phyloP scores from a whole-genome alignment of 2,113 vertebrate species.

The Echinops telfairi region DNA sequence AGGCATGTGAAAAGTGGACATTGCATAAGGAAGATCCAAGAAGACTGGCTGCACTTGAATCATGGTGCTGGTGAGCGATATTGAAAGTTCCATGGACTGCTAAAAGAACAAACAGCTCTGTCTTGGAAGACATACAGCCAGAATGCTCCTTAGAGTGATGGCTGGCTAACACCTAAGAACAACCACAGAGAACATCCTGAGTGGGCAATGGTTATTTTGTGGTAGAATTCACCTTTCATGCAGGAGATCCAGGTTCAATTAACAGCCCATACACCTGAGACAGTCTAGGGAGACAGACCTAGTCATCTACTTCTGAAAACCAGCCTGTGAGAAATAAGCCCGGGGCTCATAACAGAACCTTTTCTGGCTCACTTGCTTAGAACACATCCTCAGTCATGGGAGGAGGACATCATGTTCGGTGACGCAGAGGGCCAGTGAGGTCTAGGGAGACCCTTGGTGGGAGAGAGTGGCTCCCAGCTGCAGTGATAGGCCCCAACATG shows the following conservation, averaged over 20 bases:
- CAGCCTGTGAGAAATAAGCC: neutral
- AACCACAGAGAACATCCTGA: neutral
- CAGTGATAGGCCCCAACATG: neutral
- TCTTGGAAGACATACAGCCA: too few relatives aligned
- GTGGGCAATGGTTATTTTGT: neutral
- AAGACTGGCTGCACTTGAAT: too few relatives aligned
- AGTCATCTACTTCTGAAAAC: neutral
- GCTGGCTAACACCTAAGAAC: too few relatives aligned
- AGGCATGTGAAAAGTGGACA: too few relatives aligned
- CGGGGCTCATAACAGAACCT: neutral
- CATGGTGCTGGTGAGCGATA: too few relatives aligned
- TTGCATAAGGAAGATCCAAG: too few relatives aligned
- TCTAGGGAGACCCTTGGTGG: neutral
- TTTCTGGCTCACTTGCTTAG: neutral
- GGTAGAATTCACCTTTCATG: neutral
- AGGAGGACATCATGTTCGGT: neutral
- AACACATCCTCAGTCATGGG: neutral
- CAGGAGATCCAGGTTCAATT: neutral
- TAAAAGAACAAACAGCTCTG: too few relatives aligned
- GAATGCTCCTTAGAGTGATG: too few relatives aligned
- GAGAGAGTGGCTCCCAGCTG: neutral
- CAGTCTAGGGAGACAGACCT: neutral
- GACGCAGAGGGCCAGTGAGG: neutral
- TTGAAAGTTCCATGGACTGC: too few relatives aligned
- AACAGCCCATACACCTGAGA: neutral